A percentile compares a stretch with the other conserved stretches of the same genome.
Evolutionary conservation across 2,113 vertebrate species (phyloP).

Genomic region (Triplophysa dalaica): DNA sequence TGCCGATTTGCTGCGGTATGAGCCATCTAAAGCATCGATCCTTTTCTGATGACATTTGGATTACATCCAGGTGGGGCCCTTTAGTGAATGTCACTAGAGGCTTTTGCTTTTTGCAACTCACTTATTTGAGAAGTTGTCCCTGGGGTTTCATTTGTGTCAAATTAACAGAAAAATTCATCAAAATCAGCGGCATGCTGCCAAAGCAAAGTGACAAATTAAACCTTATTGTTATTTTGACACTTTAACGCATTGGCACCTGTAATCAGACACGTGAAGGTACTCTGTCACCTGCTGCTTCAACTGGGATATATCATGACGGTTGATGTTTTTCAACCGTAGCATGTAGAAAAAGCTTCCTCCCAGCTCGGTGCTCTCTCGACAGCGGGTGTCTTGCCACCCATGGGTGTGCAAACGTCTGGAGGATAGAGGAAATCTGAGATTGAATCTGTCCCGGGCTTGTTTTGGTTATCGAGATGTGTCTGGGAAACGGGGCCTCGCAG

Average conservation of each 20-base stretch:
- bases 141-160: conserved; percentile 57
- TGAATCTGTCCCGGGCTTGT: conserved; percentile 60
- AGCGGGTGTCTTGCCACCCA: conserved; percentile 34
- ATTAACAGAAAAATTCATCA: conserved; percentile 57
- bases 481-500: conserved; percentile 52
- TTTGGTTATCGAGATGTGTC: conserved; percentile 64
- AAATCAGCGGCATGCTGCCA: conserved; percentile 29
- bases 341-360: conserved; percentile 3
- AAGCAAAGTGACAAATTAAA: conserved; percentile 36
- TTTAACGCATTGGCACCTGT: conserved; percentile 20
- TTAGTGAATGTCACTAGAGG: conserved; percentile 55
- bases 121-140: conserved; percentile 54
- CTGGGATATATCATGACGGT: not conserved
- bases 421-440: conserved; percentile 54
- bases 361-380: conserved; percentile 17
- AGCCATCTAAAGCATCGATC: conserved; percentile 44
- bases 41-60: conserved; percentile 47
- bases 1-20: conserved; percentile 29
- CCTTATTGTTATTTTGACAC: conserved; percentile 36
- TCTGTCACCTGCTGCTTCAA: not conserved
- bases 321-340: not conserved
- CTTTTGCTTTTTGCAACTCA: conserved; percentile 43
- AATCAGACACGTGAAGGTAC: conserved; percentile 12
- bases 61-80: conserved; percentile 48
- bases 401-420: conserved; percentile 28